Percentiles rank a stretch among this genome's conserved stretches.
Conservation (phyloP, 2,888 invertebrate species). For the Ryuthela nishihirai region DNA sequence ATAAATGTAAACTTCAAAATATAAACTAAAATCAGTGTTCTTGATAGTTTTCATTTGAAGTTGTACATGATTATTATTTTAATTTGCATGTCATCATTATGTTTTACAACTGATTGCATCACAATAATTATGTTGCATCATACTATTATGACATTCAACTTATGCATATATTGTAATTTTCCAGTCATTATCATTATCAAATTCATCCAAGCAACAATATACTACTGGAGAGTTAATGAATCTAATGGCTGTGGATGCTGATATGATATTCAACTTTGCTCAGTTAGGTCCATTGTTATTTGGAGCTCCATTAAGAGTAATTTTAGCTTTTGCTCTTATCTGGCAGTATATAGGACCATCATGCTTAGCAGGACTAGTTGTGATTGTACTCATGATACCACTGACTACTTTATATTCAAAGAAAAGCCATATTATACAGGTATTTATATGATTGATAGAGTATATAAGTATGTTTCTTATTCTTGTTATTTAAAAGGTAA, state of each 20-base stretch:
- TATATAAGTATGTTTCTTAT: not conserved
- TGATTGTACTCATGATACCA: constrained; percentile 10
- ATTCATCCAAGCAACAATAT: constrained; percentile 6
- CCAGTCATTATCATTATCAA: constrained; percentile 9
- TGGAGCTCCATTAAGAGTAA: constrained; percentile 11
- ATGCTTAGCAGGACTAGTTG: constrained; percentile 17
- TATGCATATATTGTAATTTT: too few species aligned
- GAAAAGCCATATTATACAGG: not conserved
- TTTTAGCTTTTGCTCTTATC: constrained; percentile 6
- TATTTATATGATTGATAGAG: not conserved
- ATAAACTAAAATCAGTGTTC: too few species aligned
- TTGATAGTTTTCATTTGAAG: too few species aligned
- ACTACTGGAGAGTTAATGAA: constrained; percentile 22
- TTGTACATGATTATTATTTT: too few species aligned
- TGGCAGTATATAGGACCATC: constrained; percentile 21
- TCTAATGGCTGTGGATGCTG: constrained; percentile 21
- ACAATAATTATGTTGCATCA: too few species aligned
- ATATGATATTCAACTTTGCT: constrained; percentile 11
- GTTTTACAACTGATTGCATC: too few species aligned
- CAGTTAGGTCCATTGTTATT: constrained; percentile 5
- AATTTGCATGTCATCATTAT: too few species aligned
- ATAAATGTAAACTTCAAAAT: too few species aligned
- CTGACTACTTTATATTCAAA: constrained; percentile 1
- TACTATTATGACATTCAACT: too few species aligned
- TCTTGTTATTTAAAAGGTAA: not conserved